Evolutionary conservation across 2,888 invertebrate genomes (phyloP).

Genomic region (Pristionchus entomophagus): DNA sequence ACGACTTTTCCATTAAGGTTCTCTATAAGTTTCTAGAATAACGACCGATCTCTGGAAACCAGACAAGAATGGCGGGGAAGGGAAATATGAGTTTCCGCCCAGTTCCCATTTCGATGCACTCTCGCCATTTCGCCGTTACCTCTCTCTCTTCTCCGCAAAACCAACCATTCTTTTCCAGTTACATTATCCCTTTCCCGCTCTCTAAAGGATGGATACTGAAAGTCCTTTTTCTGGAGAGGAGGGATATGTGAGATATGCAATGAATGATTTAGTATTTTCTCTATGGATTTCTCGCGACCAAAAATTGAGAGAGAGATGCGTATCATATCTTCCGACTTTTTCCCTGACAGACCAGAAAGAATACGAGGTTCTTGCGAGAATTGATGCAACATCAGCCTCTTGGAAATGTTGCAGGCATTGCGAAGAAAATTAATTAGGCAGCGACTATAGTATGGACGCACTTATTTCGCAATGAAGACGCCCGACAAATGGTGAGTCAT

Average conservation of each 20-base stretch:
- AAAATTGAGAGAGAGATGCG: neutral
- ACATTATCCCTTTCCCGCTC: neutral
- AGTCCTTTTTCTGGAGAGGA: too few relatives aligned
- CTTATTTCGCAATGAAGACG: too few relatives aligned
- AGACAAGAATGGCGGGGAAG: neutral
- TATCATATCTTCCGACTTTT: neutral
- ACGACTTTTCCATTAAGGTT: neutral
- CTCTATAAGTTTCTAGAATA: neutral
- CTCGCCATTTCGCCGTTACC: neutral
- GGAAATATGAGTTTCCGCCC: conserved; percentile 7
- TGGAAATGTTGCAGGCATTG: too few relatives aligned
- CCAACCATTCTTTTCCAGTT: neutral
- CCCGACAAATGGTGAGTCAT: too few relatives aligned
- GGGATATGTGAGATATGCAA: neutral
- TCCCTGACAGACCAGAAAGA: too few relatives aligned
- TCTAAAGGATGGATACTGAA: too few relatives aligned
- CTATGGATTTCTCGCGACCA: neutral
- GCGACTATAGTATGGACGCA: too few relatives aligned
- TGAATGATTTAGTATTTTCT: neutral
- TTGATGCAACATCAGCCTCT: too few relatives aligned
- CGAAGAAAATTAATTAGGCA: too few relatives aligned
- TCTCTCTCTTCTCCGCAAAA: neutral
- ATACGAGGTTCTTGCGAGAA: too few relatives aligned
- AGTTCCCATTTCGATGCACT: neutral
- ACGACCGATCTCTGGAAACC: neutral